These are phyloP conservation scores for Arctia plantaginis DNA, from an alignment of 2,888 invertebrate species.

Conservation along the genomic window DNA sequence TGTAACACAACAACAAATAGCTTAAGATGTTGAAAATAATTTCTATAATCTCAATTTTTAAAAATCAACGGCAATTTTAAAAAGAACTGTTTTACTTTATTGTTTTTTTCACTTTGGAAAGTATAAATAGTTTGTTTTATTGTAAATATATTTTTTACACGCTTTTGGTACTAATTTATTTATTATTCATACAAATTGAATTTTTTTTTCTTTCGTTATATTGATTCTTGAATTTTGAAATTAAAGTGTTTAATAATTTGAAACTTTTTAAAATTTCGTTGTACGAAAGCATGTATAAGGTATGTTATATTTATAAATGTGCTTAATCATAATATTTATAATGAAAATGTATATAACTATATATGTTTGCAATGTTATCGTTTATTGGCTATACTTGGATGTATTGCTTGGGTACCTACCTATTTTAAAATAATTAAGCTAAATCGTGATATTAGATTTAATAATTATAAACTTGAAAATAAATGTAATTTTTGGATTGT, in stretches of 20 bases:
- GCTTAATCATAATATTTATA: constrained; percentile 56
- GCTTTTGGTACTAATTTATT: background rate
- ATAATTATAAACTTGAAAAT: constrained; percentile 84
- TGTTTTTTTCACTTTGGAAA: constrained; percentile 8
- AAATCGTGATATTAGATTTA: constrained; percentile 87
- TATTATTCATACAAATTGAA: constrained; percentile 6
- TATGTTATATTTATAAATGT: constrained; percentile 57
- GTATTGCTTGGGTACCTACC: constrained; percentile 80
- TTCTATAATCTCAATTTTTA: constrained; percentile 55
- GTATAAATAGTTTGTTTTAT: background rate
- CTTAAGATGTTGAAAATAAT: constrained; percentile 68
- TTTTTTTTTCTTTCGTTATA: constrained; percentile 29
- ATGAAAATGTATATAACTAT: constrained; percentile 58
- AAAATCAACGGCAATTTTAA: constrained; percentile 36
- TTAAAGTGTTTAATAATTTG: constrained; percentile 27
- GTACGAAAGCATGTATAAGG: constrained; percentile 43
- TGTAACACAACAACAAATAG: constrained; percentile 85
- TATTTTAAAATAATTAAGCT: constrained; percentile 83
- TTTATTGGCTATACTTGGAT: constrained; percentile 71
- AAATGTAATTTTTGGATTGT: constrained; percentile 86
- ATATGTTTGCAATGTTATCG: constrained; percentile 76
- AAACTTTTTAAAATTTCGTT: constrained; percentile 29
- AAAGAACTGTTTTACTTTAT: constrained; percentile 15
- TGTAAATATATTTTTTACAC: background rate
- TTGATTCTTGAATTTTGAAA: too few species aligned